A percentile compares a stretch with the other conserved stretches of the same genome.
These are phyloP conservation scores for Hyaena hyaena DNA, from an alignment of 2,113 vertebrate species.

Conservation along the genomic window DNA sequence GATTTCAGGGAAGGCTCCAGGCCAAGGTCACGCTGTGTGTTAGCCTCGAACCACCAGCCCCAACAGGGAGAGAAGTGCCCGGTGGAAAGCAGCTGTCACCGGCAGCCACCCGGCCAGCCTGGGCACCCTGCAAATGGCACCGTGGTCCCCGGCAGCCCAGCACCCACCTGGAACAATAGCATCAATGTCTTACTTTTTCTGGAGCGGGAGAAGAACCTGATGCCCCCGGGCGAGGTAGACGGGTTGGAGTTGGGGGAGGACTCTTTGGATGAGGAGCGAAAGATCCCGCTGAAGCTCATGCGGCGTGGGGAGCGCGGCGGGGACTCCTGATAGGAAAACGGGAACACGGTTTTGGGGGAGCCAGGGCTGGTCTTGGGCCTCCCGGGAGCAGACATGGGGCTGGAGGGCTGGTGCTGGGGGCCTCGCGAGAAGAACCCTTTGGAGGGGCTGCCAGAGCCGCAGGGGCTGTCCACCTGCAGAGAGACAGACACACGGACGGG, in stretches of 20 bases:
- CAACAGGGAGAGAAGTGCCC: not conserved
- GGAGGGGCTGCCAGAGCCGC: constrained; percentile 88
- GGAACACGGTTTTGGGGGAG: constrained; percentile 93
- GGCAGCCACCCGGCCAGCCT: not conserved
- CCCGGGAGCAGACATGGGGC: constrained; percentile 91
- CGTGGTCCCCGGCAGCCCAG: not conserved
- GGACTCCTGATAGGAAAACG: constrained; percentile 92
- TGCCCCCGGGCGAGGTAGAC: constrained; percentile 91
- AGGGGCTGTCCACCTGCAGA: constrained; percentile 88
- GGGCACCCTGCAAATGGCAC: not conserved
- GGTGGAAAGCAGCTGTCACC: not conserved
- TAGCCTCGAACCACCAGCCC: fast-evolving
- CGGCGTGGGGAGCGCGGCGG: constrained; percentile 93
- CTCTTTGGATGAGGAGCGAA: constrained; percentile 93
- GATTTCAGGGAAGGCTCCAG: not conserved
- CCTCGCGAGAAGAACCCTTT: constrained; percentile 91
- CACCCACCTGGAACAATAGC: constrained; percentile 82
- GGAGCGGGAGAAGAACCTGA: constrained; percentile 94
- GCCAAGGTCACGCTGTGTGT: not conserved
- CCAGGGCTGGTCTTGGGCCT: constrained; percentile 89
- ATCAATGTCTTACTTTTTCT: constrained; percentile 92
- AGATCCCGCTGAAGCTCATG: constrained; percentile 96
- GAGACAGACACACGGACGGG: constrained; percentile 17
- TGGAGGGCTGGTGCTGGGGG: constrained; percentile 89
- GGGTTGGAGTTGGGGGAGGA: constrained; percentile 89